A percentile compares a stretch with the other conserved stretches of the same genome.
These are phyloP conservation scores for Drosophila saltans DNA, from an alignment of 1,140 invertebrate species.

Conservation along the genomic window DNA sequence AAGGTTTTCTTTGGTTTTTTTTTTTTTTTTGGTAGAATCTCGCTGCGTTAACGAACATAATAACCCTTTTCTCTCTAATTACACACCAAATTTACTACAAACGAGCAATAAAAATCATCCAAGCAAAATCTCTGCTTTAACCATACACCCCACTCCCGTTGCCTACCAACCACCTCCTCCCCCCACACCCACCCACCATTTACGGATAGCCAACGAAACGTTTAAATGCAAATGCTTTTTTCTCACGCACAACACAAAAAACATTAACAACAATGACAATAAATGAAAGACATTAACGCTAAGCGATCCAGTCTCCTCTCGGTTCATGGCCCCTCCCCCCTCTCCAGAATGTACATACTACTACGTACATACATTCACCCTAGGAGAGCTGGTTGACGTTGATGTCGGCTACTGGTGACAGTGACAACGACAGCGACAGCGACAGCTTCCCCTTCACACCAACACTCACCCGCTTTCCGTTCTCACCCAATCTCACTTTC, in stretches of 20 bases:
- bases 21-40: constrained; percentile 1
- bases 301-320: constrained; percentile 50
- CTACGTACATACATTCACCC: not conserved
- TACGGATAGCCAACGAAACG: constrained; percentile 1
- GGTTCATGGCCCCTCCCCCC: too few species aligned
- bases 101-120: constrained; percentile 79
- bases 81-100: constrained; percentile 78
- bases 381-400: constrained; percentile 7
- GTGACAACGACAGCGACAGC: constrained; percentile 45
- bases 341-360: not conserved
- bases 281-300: constrained; percentile 78
- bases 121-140: constrained; percentile 71
- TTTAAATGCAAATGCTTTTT: constrained; percentile 78
- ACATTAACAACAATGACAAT: constrained; percentile 80
- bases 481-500: not conserved
- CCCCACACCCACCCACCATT: not conserved
- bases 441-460: not conserved
- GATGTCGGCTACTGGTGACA: constrained; percentile 40
- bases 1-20: not conserved
- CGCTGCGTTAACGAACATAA: constrained; percentile 59
- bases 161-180: too few species aligned
- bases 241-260: constrained; percentile 74
- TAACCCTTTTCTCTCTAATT: constrained; percentile 72
- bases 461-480: not conserved
- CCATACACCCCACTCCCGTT: constrained; percentile 16